Evolutionary conservation across 2,888 invertebrate species (phyloP).

Genomic region (Drosophila anomelani): DNA sequence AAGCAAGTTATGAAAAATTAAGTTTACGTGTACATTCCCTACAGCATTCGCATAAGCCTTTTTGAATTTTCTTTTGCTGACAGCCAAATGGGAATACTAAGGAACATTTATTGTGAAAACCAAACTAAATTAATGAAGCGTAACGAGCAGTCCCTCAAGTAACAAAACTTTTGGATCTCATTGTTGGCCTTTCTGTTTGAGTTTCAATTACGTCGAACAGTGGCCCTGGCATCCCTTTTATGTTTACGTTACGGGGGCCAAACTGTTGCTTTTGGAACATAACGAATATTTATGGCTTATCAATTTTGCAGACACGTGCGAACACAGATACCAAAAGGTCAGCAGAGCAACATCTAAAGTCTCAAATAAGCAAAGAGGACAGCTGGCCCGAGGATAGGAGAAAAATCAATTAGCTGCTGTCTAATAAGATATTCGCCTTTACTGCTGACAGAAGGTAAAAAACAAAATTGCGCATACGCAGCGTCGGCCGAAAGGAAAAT

Average conservation of each 20-base stretch:
- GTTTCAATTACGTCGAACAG: slow-evolving; percentile 43
- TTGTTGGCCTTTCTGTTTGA: slow-evolving; percentile 52
- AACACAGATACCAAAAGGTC: slow-evolving; percentile 32
- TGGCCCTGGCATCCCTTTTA: slow-evolving; percentile 53
- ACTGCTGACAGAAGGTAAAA: slow-evolving; percentile 20
- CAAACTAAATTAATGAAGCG: slow-evolving; percentile 75
- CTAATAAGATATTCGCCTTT: slow-evolving; percentile 34
- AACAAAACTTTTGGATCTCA: slow-evolving; percentile 57
- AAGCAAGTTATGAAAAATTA: slow-evolving; percentile 35
- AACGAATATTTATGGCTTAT: slow-evolving; percentile 71
- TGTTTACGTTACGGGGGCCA: slow-evolving; percentile 41
- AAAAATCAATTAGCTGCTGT: slow-evolving; percentile 67
- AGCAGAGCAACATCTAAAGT: slow-evolving; percentile 21
- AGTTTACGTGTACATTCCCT: slow-evolving; percentile 35
- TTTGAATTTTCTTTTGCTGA: slow-evolving; percentile 45
- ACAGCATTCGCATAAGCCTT: slow-evolving; percentile 69
- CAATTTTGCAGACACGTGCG: slow-evolving; percentile 63
- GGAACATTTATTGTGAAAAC: slow-evolving; percentile 49
- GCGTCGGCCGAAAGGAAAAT: slow-evolving; percentile 23
- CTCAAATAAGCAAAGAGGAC: slow-evolving; percentile 5
- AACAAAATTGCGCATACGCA: slow-evolving; percentile 66
- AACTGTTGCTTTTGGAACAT: slow-evolving; percentile 64
- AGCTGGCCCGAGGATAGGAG: slow-evolving; percentile 25
- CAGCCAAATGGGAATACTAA: slow-evolving; percentile 12
- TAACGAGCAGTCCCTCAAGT: slow-evolving; percentile 54